Conservation (phyloP, 2,113 vertebrate species). For the Eptatretus burgeri region DNA sequence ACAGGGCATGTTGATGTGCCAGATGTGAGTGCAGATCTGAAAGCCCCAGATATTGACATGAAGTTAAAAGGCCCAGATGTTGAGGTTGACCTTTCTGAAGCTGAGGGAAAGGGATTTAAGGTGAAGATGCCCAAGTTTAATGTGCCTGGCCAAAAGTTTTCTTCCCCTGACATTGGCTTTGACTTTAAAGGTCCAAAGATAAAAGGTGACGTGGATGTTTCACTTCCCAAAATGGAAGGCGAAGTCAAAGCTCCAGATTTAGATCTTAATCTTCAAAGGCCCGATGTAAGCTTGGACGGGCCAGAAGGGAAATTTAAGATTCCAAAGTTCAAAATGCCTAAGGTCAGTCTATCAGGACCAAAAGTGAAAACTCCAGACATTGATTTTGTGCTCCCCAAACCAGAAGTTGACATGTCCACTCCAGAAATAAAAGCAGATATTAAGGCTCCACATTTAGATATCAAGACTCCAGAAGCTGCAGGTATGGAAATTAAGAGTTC, state of each 20-base stretch:
- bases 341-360: constrained; percentile 16
- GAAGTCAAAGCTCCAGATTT: constrained; percentile 8
- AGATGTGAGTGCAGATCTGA: constrained; percentile 12
- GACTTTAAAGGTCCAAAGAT: constrained; percentile 1
- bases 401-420: constrained; percentile 2
- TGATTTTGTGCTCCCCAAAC: background rate
- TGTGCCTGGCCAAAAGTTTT: constrained; percentile 13
- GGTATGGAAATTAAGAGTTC: constrained; percentile 10
- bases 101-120: background rate
- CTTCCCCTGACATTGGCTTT: background rate
- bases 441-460: background rate
- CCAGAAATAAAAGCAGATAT: background rate
- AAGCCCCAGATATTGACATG: constrained; percentile 9
- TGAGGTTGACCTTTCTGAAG: background rate
- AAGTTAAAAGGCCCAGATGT: background rate
- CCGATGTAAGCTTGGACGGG: constrained; percentile 7
- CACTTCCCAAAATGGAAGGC: background rate
- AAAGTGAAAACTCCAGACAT: constrained; percentile 12
- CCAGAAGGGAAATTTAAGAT: constrained; percentile 15
- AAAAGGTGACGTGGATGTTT: background rate
- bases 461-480: constrained; percentile 10
- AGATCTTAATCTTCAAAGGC: constrained; percentile 10
- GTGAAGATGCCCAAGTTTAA: background rate
- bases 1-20: no score
- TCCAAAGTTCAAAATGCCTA: constrained; percentile 20